A percentile compares a stretch with the other conserved stretches of the same genome.
Conservation (phyloP, 2,888 invertebrate genomes). For the Rhimphoctona megacephalus region DNA sequence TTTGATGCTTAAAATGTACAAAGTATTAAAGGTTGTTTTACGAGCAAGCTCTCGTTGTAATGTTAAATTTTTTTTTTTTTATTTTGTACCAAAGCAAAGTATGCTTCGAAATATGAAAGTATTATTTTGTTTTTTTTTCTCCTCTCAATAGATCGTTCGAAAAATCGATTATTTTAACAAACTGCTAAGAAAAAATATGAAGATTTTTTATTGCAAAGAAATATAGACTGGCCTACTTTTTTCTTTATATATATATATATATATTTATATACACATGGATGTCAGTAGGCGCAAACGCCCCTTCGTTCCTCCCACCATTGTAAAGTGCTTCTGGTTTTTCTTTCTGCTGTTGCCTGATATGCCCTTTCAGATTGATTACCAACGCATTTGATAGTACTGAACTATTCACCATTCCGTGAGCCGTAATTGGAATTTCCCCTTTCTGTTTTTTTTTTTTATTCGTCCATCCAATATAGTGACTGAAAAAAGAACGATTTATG, state of each 20-base stretch:
- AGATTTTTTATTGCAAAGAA: not conserved
- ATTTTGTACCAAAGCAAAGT: not conserved
- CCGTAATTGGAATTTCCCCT: conserved; percentile 23
- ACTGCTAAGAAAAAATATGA: not conserved
- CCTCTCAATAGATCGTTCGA: not conserved
- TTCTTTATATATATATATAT: not conserved
- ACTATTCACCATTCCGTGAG: conserved; percentile 1
- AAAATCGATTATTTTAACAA: not conserved
- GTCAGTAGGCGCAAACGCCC: conserved; percentile 30
- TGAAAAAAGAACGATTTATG: conserved; percentile 14
- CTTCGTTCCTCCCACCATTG: conserved; percentile 45
- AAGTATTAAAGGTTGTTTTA: not conserved
- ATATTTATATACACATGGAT: not conserved
- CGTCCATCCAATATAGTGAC: not conserved
- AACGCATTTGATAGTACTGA: conserved; percentile 24
- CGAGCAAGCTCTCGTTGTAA: no score
- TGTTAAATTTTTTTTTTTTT: not conserved
- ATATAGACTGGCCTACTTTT: not conserved
- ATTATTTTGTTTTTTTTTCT: not conserved
- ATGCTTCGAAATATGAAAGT: not conserved
- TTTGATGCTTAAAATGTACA: not conserved
- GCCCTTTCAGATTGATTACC: conserved; percentile 36
- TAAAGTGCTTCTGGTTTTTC: conserved; percentile 44
- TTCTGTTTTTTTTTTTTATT: not conserved
- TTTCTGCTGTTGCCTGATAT: conserved; percentile 17